A percentile compares a stretch with the other conserved stretches of the same genome.
phyloP scores from a whole-genome alignment of 1,140 invertebrate species.

The Anadara kagoshimensis region DNA sequence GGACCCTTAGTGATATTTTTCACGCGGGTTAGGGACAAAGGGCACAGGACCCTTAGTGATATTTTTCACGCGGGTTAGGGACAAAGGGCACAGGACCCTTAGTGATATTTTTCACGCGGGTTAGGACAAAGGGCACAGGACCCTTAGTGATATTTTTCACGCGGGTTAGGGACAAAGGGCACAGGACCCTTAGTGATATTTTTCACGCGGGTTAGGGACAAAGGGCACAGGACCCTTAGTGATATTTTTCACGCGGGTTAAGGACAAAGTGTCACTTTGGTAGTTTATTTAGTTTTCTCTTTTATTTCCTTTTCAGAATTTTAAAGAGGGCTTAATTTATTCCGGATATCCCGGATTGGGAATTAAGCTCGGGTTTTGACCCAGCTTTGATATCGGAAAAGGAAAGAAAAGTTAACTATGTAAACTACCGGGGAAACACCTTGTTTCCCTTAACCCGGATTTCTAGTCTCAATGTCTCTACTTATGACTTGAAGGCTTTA shows the following conservation, averaged over 20 bases:
- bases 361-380: slow-evolving; percentile 29
- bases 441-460: neutral
- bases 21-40: too few species aligned
- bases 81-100: too few species aligned
- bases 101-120: too few species aligned
- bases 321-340: neutral
- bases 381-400: neutral
- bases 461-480: neutral
- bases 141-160: too few species aligned
- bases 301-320: neutral
- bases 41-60: too few species aligned
- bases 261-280: slow-evolving; percentile 2
- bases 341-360: slow-evolving; percentile 1
- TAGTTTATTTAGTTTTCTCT: neutral
- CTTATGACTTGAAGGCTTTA: neutral
- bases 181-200: too few species aligned
- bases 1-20: too few species aligned
- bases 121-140: too few species aligned
- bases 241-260: slow-evolving; percentile 8
- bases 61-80: too few species aligned
- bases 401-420: neutral
- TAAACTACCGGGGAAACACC: slow-evolving; percentile 18
- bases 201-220: too few species aligned
- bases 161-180: too few species aligned
- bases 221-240: slow-evolving; percentile 5